Conservation (phyloP, 2,888 invertebrate species). For the Meiosimyza decipiens region DNA sequence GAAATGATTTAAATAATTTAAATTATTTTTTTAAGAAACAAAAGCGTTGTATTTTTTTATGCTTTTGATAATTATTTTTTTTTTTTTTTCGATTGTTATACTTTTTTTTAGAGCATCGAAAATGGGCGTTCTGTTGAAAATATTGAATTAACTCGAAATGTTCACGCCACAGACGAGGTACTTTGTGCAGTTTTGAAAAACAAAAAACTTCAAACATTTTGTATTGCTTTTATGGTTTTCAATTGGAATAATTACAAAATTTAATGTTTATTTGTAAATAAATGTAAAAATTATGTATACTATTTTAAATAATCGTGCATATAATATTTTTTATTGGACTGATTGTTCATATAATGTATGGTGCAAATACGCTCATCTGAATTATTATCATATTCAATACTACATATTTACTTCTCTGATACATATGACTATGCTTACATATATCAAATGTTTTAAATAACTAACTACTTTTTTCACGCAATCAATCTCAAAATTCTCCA, state of each 20-base stretch:
- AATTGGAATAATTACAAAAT: constrained; percentile 33
- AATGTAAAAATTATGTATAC: constrained; percentile 16
- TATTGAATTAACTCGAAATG: constrained; percentile 67
- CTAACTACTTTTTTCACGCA: too few species aligned
- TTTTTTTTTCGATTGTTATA: constrained; percentile 54
- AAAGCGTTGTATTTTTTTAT: constrained; percentile 31
- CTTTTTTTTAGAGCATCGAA: constrained; percentile 67
- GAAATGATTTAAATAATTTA: neutral
- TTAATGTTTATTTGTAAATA: constrained; percentile 36
- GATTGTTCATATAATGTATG: too few species aligned
- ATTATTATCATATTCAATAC: too few species aligned
- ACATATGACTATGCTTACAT: too few species aligned
- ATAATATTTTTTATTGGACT: constrained; percentile 22
- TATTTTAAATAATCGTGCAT: constrained; percentile 25
- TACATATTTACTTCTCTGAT: too few species aligned
- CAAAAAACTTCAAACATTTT: constrained; percentile 40
- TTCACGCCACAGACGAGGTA: constrained; percentile 69
- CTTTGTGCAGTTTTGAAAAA: constrained; percentile 61
- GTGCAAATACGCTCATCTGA: too few species aligned
- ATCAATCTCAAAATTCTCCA: too few species aligned
- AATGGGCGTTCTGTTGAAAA: constrained; percentile 67
- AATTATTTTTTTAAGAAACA: constrained; percentile 9
- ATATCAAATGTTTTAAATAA: too few species aligned
- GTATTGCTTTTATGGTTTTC: constrained; percentile 43
- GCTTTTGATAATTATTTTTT: constrained; percentile 32